Conservation (phyloP, 2,797 vertebrate genomes). For the Chaunax sp. region DNA sequence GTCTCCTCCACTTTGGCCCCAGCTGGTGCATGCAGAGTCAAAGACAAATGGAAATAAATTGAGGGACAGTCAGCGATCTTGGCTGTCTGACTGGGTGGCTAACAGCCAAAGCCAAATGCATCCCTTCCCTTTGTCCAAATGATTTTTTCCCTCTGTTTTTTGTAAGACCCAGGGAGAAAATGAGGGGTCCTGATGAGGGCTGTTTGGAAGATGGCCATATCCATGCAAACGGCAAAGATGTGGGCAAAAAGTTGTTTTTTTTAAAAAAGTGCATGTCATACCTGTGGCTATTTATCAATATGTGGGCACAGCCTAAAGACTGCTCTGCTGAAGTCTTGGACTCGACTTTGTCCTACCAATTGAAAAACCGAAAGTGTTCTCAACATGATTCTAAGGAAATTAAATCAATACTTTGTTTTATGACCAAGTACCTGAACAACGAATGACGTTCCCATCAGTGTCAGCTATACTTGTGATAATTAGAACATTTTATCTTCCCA, state of each 20-base stretch:
- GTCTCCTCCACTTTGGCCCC: conserved; percentile 69
- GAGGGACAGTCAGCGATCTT: conserved; percentile 62
- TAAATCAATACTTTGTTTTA: neutral
- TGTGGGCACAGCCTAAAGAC: neutral
- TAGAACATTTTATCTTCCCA: neutral
- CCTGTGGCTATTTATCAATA: conserved; percentile 17
- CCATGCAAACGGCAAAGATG: conserved; percentile 41
- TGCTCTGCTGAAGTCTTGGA: conserved; percentile 4
- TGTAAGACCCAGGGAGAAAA: conserved; percentile 54
- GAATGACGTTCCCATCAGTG: neutral
- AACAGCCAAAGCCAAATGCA: conserved; percentile 86
- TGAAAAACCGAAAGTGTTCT: neutral
- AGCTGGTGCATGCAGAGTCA: conserved; percentile 56
- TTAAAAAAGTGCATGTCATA: neutral
- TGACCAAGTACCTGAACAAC: neutral
- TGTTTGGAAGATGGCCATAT: conserved; percentile 48
- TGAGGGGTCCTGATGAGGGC: conserved; percentile 50
- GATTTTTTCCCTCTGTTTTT: conserved; percentile 62
- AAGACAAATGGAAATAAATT: conserved; percentile 66
- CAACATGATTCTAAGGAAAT: neutral
- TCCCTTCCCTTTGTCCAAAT: conserved; percentile 74
- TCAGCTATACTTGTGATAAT: neutral
- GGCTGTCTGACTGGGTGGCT: conserved; percentile 85
- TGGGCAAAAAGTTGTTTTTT: conserved; percentile 17
- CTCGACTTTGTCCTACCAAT: neutral